Base-by-base conservation (phyloP, 2,888 invertebrate species). In the Brassicogethes aeneus region DNA sequence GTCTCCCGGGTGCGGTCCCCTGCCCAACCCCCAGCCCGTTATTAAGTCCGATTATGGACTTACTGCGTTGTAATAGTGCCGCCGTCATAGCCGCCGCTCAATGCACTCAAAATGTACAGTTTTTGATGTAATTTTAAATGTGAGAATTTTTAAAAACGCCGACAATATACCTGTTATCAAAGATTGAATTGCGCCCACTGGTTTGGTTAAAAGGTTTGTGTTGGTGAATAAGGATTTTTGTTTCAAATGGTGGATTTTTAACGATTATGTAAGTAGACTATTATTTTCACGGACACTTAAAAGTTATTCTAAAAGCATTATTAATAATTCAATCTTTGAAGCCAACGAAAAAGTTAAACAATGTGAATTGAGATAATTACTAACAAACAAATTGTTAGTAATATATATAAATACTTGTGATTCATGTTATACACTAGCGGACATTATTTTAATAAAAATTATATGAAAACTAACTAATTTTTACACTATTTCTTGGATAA, bases 11-110 rank as follows among this genome's bases (percentile, higher is more conserved):
- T 76, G 77, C 54, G 69, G 66, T 36, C 73, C 76, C 1, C 71
- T 76, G 8, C 69, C 71, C 17, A 70, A 71, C 32, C 66, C 69
- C 41, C 74, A 76, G 51, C 71, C 79, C 47, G 73, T 81, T 60
- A 85, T 87, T 60, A 89, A 89, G 70, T 85, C 87, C 55, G 89
- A 90, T 71, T 90, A 90, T 65, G 90, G 86, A 66, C 77, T 91
- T 59, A 90, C 88, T 65, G 80, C 87, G 39, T 75, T 80, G 66
- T 80, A 80, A 77, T 57, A n/a, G n/a, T 51, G 52, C 48, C 43
- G 48, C 45, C 47, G 43, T 23, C 23, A 10, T 23, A 7, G 23
- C 23, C 10, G 23, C 23, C 5, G 37, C 34, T 36, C 37, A 16
- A 36, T 40, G 35, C 36, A 29, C 17, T 39, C 34, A 39, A 39